Evolutionary conservation across 1,140 invertebrate genomes (phyloP).

Genomic region (Leptopilina boulardi): DNA sequence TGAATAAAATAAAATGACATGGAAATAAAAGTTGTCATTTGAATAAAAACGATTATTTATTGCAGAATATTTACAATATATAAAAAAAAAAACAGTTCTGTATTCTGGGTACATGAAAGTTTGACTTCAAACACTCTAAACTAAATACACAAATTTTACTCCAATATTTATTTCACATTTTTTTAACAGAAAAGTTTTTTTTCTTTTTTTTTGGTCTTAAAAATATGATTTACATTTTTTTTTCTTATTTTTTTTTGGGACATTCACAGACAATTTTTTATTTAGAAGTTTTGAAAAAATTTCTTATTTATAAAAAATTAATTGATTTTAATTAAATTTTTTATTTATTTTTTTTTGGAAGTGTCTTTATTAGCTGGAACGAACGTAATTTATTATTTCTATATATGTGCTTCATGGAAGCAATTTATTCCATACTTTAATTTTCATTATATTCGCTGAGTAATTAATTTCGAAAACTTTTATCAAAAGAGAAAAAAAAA

Average conservation of each 20-base stretch:
- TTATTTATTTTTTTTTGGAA: background rate
- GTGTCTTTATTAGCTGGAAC: background rate
- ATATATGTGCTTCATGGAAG: background rate
- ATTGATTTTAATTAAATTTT: background rate
- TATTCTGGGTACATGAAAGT: conserved; percentile 40
- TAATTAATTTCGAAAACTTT: too few species aligned
- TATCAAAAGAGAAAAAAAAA: too few species aligned
- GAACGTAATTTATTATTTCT: background rate
- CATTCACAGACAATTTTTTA: conserved; percentile 11
- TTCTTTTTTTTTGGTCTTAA: conserved; percentile 21
- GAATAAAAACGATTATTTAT: conserved; percentile 75
- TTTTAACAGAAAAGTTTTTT: background rate
- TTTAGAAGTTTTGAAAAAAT: too few species aligned
- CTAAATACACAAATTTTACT: background rate
- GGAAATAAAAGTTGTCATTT: too few species aligned
- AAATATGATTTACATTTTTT: conserved; percentile 8
- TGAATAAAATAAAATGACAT: too few species aligned
- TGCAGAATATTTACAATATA: conserved; percentile 73
- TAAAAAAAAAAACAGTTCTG: conserved; percentile 67
- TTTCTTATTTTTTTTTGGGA: background rate
- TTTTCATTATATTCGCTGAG: too few species aligned
- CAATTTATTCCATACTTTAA: background rate
- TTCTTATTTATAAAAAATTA: too few species aligned
- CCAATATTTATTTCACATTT: conserved; percentile 2
- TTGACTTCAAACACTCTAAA: conserved; percentile 13